Percentiles rank a stretch among this genome's conserved stretches.
phyloP scores from a whole-genome alignment of 2,888 invertebrate species.

The Ochlodes sylvanus region DNA sequence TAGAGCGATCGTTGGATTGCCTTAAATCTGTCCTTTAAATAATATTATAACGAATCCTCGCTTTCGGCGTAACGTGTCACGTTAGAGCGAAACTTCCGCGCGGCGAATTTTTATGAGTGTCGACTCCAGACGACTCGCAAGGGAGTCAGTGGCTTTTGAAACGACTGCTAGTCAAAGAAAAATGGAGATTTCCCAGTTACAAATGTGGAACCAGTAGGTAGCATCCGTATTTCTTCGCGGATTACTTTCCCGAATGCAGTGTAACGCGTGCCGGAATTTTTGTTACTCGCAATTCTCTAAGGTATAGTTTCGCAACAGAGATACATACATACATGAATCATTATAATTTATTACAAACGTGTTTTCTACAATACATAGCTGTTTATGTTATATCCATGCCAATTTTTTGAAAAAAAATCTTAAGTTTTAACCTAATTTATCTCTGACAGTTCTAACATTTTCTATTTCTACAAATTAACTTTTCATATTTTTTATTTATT shows the following conservation, averaged over 20 bases:
- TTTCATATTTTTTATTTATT: too few species aligned
- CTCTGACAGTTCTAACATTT: too few species aligned
- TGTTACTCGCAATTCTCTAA: conserved; percentile 72
- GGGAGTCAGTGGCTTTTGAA: conserved; percentile 77
- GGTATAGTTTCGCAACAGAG: conserved; percentile 74
- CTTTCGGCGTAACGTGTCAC: conserved; percentile 58
- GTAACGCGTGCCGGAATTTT: conserved; percentile 77
- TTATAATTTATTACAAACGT: conserved; percentile 55
- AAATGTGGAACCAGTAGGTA: conserved; percentile 79
- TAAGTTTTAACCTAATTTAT: too few species aligned
- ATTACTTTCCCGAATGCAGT: conserved; percentile 78
- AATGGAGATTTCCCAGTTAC: conserved; percentile 82
- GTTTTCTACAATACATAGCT: conserved; percentile 28
- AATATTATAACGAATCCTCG: conserved; percentile 62
- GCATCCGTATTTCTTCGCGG: conserved; percentile 78
- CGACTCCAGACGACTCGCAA: conserved; percentile 71
- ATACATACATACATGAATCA: conserved; percentile 69
- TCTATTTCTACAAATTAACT: too few species aligned
- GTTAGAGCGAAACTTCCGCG: conserved; percentile 68
- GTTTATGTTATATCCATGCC: not conserved
- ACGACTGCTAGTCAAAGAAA: conserved; percentile 81
- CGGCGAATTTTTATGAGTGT: conserved; percentile 81
- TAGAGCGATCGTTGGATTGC: conserved; percentile 18
- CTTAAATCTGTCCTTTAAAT: conserved; percentile 52
- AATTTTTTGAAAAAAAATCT: not conserved